These are phyloP conservation scores for Ceratosolen fusciceps DNA, from an alignment of 1,140 invertebrate genomes.

Conservation along the genomic window DNA sequence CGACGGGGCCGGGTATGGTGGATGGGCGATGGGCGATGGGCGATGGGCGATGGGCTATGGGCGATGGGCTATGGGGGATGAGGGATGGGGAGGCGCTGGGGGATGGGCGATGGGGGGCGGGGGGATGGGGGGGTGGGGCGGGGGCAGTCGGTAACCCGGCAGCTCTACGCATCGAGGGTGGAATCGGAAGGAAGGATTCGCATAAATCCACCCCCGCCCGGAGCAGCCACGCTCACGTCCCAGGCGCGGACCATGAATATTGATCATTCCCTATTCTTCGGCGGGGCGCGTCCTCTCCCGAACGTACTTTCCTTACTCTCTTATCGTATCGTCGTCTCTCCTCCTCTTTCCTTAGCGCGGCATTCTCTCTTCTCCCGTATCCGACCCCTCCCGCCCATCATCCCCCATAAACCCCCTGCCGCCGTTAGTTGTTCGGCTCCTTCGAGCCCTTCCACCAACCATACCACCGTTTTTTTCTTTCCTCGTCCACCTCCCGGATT, in stretches of 20 bases:
- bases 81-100: background rate
- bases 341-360: slow-evolving; percentile 27
- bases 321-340: slow-evolving; percentile 48
- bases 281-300: background rate
- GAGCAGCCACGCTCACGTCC: slow-evolving; percentile 55
- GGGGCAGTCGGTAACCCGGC: slow-evolving; percentile 58
- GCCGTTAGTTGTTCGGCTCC: too few relatives aligned
- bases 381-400: background rate
- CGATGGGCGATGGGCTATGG: background rate
- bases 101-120: background rate
- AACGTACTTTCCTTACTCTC: slow-evolving; percentile 46
- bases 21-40: background rate
- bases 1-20: background rate
- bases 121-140: background rate
- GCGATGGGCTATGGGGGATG: background rate
- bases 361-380: too few relatives aligned
- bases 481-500: background rate
- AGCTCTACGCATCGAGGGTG: slow-evolving; percentile 48
- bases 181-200: slow-evolving; percentile 68
- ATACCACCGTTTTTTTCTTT: too few relatives aligned
- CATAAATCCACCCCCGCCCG: slow-evolving; percentile 64
- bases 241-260: slow-evolving; percentile 69
- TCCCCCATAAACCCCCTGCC: slow-evolving; percentile 16
- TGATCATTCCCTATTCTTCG: slow-evolving; percentile 66
- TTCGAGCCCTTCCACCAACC: too few relatives aligned